These are phyloP conservation scores for Nasonia vitripennis DNA, from an alignment of 1,140 invertebrate genomes.

Conservation along the genomic window DNA sequence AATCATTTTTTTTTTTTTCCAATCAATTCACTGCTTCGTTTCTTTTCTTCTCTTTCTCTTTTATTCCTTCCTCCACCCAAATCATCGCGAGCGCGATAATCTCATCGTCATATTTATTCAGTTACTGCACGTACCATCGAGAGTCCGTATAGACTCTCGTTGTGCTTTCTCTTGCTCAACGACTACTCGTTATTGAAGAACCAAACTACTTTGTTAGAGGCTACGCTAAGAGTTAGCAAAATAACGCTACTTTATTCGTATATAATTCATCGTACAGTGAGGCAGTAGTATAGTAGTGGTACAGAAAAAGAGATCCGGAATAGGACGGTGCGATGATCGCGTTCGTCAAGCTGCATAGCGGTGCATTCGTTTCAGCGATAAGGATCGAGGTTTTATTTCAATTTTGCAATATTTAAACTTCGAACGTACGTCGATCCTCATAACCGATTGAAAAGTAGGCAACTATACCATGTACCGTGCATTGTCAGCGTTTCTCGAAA, in stretches of 20 bases:
- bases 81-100: not conserved
- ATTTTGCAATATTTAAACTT: too few species aligned
- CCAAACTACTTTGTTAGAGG: not conserved
- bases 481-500: not conserved
- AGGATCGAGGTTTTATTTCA: too few species aligned
- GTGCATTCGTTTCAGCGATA: too few species aligned
- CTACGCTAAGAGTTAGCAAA: not conserved
- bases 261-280: too few species aligned
- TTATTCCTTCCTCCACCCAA: conserved; percentile 11
- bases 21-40: not conserved
- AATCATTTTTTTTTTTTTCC: not conserved
- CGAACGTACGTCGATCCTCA: too few species aligned
- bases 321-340: too few species aligned
- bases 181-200: not conserved
- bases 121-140: not conserved
- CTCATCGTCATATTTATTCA: too few species aligned
- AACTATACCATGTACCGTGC: too few species aligned
- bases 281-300: too few species aligned
- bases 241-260: not conserved
- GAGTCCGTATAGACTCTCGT: not conserved
- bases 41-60: conserved; percentile 6
- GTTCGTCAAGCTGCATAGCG: too few species aligned
- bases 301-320: too few species aligned
- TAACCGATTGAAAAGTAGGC: too few species aligned
- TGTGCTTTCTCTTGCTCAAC: not conserved